These are phyloP conservation scores for Epicampocera succincta DNA, from an alignment of 2,888 invertebrate genomes.

Conservation along the genomic window DNA sequence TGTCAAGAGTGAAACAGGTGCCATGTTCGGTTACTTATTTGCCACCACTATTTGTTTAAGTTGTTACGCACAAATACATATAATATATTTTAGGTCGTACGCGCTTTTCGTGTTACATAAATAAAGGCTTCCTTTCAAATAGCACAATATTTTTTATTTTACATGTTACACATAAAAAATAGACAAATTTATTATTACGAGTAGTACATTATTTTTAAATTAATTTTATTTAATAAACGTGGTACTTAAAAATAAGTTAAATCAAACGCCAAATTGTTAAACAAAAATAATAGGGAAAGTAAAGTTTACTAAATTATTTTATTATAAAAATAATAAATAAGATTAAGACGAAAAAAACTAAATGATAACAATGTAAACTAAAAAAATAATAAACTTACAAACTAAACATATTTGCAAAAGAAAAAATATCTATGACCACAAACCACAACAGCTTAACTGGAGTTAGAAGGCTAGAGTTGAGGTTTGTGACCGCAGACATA, in stretches of 20 bases:
- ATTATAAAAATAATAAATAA: slow-evolving; percentile 47
- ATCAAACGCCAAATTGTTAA: slow-evolving; percentile 62
- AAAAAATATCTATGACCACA: background rate
- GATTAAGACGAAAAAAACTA: slow-evolving; percentile 31
- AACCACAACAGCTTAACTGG: too few species aligned
- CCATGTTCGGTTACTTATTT: too few species aligned
- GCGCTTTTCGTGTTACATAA: too few species aligned
- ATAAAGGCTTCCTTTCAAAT: background rate
- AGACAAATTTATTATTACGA: slow-evolving; percentile 25
- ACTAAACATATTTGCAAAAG: slow-evolving; percentile 52
- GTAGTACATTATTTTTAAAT: background rate
- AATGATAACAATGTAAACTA: slow-evolving; percentile 43
- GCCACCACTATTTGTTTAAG: too few species aligned
- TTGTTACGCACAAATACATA: background rate
- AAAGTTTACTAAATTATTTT: slow-evolving; percentile 54
- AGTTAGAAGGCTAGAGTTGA: background rate
- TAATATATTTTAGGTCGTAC: background rate
- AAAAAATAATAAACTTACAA: slow-evolving; percentile 29
- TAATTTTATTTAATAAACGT: slow-evolving; percentile 30
- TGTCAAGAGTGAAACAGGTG: too few species aligned
- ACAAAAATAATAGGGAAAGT: slow-evolving; percentile 58
- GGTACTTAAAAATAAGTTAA: slow-evolving; percentile 58
- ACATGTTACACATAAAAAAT: slow-evolving; percentile 5
- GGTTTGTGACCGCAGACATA: background rate
- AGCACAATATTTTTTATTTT: slow-evolving; percentile 14